phyloP scores from a whole-genome alignment of 2,113 vertebrate genomes.

The Gnathonemus echidnorhynchus region DNA sequence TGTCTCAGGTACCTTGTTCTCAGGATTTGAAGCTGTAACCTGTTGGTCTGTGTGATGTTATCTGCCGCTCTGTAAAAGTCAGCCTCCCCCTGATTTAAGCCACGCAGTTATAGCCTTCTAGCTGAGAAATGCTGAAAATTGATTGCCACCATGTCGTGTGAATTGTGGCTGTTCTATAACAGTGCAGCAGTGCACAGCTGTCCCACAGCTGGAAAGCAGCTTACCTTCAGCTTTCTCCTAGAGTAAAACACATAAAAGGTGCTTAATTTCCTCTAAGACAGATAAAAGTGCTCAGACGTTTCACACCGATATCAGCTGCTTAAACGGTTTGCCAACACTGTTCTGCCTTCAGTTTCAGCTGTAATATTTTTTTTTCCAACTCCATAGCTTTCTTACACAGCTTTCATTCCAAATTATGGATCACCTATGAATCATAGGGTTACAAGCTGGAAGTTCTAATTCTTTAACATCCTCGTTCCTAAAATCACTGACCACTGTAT shows the following conservation, averaged over 20 bases:
- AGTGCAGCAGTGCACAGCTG: neutral
- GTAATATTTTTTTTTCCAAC: neutral
- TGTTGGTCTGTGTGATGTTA: neutral
- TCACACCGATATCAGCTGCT: neutral
- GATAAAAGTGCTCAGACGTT: neutral
- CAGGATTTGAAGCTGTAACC: neutral
- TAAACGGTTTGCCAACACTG: neutral
- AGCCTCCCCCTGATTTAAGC: neutral
- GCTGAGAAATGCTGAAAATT: neutral
- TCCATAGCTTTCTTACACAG: neutral
- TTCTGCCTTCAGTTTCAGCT: neutral
- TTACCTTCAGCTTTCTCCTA: neutral
- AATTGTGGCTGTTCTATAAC: neutral
- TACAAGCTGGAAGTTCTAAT: neutral
- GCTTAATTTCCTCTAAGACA: constrained; percentile 6
- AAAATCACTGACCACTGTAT: neutral
- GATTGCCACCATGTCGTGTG: neutral
- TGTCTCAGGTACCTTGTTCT: neutral
- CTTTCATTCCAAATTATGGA: neutral
- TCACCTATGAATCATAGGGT: neutral
- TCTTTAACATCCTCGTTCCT: neutral
- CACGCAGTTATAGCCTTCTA: neutral
- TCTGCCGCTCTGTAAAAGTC: neutral
- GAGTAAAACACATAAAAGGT: neutral
- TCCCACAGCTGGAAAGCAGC: neutral